A percentile compares a stretch with the other conserved stretches of the same genome.
Conservation (phyloP, 2,113 vertebrate species). For the Anguilla rostrata region DNA sequence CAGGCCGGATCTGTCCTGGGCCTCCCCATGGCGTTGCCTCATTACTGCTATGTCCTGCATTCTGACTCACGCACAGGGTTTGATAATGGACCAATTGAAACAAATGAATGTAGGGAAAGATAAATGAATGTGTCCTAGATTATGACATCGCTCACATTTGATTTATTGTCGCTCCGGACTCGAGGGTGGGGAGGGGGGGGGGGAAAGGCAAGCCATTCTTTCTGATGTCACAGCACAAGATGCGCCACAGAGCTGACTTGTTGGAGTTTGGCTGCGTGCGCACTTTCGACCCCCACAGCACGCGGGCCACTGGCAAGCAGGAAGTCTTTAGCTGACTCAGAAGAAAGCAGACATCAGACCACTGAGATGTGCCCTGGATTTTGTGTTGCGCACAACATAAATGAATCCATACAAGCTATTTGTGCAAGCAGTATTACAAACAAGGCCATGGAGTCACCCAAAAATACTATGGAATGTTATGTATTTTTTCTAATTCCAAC, state of each 20-base stretch:
- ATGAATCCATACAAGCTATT: not conserved
- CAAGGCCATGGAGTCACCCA: not conserved
- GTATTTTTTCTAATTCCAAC: not conserved
- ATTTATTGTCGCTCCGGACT: not conserved
- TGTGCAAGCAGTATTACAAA: not conserved
- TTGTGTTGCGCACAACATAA: not conserved
- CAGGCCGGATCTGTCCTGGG: not conserved
- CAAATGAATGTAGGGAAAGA: slow-evolving; percentile 12
- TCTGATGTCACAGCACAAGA: not conserved
- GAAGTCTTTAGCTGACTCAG: not conserved
- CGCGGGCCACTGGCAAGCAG: not conserved
- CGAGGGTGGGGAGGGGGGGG: not conserved
- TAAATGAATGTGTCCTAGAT: not conserved
- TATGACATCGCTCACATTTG: slow-evolving; percentile 18
- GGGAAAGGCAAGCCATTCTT: slow-evolving; percentile 7
- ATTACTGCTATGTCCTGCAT: not conserved
- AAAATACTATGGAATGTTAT: not conserved
- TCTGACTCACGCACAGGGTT: not conserved
- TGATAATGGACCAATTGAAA: slow-evolving; percentile 24
- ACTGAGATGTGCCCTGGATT: not conserved
- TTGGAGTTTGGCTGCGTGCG: not conserved
- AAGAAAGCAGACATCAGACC: not conserved
- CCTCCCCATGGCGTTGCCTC: not conserved
- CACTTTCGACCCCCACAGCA: not conserved
- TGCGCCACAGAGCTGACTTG: not conserved